Evolutionary conservation across 2,888 invertebrate genomes (phyloP), one percentile per base, ranked within the genome.

Genomic region (Pteria penguin): DNA sequence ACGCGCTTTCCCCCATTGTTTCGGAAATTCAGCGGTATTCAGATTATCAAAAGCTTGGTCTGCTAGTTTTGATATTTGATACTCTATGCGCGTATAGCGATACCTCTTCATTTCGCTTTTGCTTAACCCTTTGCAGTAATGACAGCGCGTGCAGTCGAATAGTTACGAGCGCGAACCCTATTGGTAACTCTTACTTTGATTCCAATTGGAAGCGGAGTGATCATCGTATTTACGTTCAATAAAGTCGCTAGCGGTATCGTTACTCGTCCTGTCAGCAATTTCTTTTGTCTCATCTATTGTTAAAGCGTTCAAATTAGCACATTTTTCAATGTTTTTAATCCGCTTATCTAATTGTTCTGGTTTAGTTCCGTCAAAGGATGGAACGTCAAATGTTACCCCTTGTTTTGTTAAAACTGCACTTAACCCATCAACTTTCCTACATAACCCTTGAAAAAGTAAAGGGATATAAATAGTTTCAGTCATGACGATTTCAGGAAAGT

Each of bases 11-110:
- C n/a, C n/a, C n/a, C n/a, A n/a, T n/a, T n/a, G n/a, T n/a, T n/a
- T n/a, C n/a, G n/a, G n/a, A n/a, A n/a, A n/a, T n/a, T n/a, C n/a
- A n/a, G n/a, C n/a, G n/a, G n/a, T n/a, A n/a, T n/a, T n/a, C n/a
- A n/a, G n/a, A n/a, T n/a, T n/a, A n/a, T n/a, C n/a, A n/a, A n/a
- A n/a, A n/a, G n/a, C n/a, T n/a, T n/a, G n/a, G n/a, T n/a, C n/a
- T n/a, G n/a, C n/a, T n/a, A n/a, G n/a, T n/a, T n/a, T n/a, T n/a
- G n/a, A n/a, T n/a, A n/a, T n/a, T n/a, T n/a, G n/a, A n/a, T n/a
- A n/a, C n/a, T n/a, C 79, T 65, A 27, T 81, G 78, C 5, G 72
- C 75, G 54, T 54, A 79, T 14, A 77, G 66, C 14, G 70, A 72
- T 5, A 76, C 72, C n/a, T 66, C 70, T 69, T 79, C 78, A 18